Evolutionary conservation across 2,888 invertebrate species (phyloP).

Genomic region (Scelioninae gen. 1): DNA sequence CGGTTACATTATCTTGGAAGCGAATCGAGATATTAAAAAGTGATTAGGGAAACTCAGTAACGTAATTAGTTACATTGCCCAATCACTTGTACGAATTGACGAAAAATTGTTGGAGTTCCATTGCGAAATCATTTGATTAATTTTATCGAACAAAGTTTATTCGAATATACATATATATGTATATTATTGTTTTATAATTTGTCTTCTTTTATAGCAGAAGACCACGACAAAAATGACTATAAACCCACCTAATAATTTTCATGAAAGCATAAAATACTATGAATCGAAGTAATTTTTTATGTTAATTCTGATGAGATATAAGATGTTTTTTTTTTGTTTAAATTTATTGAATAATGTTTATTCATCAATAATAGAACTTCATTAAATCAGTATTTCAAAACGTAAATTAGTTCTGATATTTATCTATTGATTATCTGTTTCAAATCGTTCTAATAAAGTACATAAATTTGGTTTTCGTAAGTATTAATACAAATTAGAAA

Average conservation of each 20-base stretch:
- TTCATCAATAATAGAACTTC: not conserved
- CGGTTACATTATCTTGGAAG: constrained; percentile 24
- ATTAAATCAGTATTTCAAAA: not conserved
- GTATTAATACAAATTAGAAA: constrained; percentile 35
- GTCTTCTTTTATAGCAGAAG: too few species aligned
- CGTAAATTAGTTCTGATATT: not conserved
- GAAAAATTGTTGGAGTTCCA: constrained; percentile 27
- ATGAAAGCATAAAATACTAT: too few species aligned
- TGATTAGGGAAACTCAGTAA: constrained; percentile 23
- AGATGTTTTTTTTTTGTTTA: too few species aligned
- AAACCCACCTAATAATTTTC: too few species aligned
- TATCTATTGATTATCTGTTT: constrained; percentile 1
- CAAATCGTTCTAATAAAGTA: constrained; percentile 1
- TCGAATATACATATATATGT: too few species aligned
- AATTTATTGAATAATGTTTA: not conserved
- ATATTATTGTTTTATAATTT: too few species aligned
- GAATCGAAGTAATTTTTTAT: too few species aligned
- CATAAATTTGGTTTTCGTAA: constrained; percentile 16
- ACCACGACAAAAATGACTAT: too few species aligned
- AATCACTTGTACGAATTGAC: constrained; percentile 13
- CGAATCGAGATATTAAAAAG: constrained; percentile 27
- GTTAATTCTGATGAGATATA: too few species aligned
- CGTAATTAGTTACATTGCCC: constrained; percentile 31
- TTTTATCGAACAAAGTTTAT: not conserved
- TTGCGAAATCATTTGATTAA: too few species aligned